Evolutionary conservation across 92 coral and sea anemone species (phyloP), one percentile per base, ranked within the genome.

Genomic region (Palythoa grandiflora): DNA sequence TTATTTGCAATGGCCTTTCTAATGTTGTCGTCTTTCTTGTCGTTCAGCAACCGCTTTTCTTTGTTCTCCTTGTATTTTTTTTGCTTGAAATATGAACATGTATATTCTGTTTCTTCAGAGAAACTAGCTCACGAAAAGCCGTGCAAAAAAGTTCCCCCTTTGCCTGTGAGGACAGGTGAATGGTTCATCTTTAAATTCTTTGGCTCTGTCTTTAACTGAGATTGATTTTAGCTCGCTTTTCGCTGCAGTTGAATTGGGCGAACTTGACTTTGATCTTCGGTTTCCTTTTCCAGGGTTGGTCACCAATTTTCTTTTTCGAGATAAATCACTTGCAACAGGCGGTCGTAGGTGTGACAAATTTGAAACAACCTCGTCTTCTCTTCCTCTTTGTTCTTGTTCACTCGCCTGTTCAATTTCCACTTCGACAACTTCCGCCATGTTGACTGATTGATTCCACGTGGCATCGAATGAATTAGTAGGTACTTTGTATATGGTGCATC

Each of bases 261-360:
- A 75, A 72, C 77, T 72, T 75, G 79, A 75, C 38, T 75, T 75
- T 75, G 79, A 75, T 75, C 79, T 75, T 47, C 79, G 79, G 79
- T 75, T 75, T 75, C 79, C 79, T 75, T 75, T 75, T 75, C 53
- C 77, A 72, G 79, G 57, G 79, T 75, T 75, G 59, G 37, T 75
- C 47, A 51, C 79, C 60, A 75, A 47, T 51, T 75, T 75, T 75
- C 28, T 75, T 51, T 47, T 75, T 75, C 79, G n/a, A 73, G 77
- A 1, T 38, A 12, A 68, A 68, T 28, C 28, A 28, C 28, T 28
- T 28, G 28, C 28, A 28, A 28, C 28, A 28, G 28, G 28, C 28
- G 28, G 28, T 28, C 28, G 28, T 28, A 0, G 28, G 28, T 0
- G 28, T 28, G 28, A 28, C 28, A 28, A 28, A 28, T 0, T 0